Conservation (phyloP, 2,113 vertebrate genomes). For the Daubentonia madagascariensis region DNA sequence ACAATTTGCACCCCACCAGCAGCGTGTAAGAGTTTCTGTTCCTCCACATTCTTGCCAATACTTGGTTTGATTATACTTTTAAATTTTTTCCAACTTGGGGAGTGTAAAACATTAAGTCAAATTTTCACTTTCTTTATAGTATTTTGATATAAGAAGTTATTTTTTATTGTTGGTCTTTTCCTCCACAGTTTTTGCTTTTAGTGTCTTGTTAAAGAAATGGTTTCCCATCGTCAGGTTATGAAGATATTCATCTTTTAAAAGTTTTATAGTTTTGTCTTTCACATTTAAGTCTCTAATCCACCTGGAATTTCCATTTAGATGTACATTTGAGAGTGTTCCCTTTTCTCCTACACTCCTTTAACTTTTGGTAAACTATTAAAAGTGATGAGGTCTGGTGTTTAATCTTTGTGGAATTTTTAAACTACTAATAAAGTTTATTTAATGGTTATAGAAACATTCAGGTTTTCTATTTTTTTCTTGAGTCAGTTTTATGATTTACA, state of each 20-base stretch:
- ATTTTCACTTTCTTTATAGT: background rate
- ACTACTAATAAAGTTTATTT: background rate
- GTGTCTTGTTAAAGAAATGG: background rate
- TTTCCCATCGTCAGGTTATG: background rate
- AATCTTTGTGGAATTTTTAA: slow-evolving; percentile 21
- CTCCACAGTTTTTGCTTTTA: background rate
- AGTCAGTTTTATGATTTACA: background rate
- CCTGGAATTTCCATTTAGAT: slow-evolving; percentile 13
- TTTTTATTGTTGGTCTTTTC: background rate
- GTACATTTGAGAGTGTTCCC: background rate
- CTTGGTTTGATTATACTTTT: background rate
- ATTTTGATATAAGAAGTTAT: background rate
- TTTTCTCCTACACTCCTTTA: background rate
- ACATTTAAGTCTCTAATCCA: slow-evolving; percentile 12
- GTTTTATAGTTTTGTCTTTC: background rate
- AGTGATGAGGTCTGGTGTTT: background rate
- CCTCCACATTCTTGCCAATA: background rate
- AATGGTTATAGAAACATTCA: background rate
- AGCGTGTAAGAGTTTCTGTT: background rate
- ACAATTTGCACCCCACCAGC: background rate
- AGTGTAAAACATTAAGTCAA: background rate
- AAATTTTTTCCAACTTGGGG: background rate
- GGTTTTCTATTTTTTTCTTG: slow-evolving; percentile 31
- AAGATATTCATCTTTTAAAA: slow-evolving; percentile 3
- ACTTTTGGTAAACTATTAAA: slow-evolving; percentile 21